A percentile compares a stretch with the other conserved stretches of the same genome.
Conservation (phyloP, 2,888 invertebrate species). For the Cryptocheilus praepositus region DNA sequence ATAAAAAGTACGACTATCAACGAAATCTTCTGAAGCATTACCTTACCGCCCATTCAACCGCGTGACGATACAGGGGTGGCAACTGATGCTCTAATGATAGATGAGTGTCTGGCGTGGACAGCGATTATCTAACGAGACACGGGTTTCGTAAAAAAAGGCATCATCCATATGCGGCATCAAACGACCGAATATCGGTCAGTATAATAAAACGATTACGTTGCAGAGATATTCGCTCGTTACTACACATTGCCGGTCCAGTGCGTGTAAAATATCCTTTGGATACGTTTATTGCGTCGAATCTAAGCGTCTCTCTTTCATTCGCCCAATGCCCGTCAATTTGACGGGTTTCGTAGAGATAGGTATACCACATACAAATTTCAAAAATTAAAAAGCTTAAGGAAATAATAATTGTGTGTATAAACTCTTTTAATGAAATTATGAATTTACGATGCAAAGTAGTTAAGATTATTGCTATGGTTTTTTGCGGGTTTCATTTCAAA, state of each 20-base stretch:
- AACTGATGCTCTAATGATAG: constrained; percentile 64
- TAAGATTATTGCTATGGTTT: too few species aligned
- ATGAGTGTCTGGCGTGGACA: constrained; percentile 63
- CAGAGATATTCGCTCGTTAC: background rate
- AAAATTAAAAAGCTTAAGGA: too few species aligned
- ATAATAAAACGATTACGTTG: constrained; percentile 15
- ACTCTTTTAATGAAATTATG: too few species aligned
- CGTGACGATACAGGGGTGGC: constrained; percentile 28
- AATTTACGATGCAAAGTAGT: too few species aligned
- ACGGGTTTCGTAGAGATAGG: too few species aligned
- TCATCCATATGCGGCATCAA: constrained; percentile 30
- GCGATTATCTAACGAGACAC: constrained; percentile 52
- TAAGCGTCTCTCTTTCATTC: too few species aligned
- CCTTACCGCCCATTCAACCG: constrained; percentile 16
- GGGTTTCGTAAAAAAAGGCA: constrained; percentile 34
- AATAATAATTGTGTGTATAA: too few species aligned
- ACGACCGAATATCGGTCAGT: constrained; percentile 34
- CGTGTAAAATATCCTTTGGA: background rate
- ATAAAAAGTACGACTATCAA: constrained; percentile 6
- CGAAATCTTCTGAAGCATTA: constrained; percentile 24
- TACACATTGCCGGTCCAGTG: background rate
- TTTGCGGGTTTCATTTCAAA: too few species aligned
- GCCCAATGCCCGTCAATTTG: too few species aligned
- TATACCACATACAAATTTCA: too few species aligned
- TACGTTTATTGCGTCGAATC: too few species aligned